Conservation (phyloP, 35 echinoderm and acorn worm genomes). For the Holothuria glaberrima region DNA sequence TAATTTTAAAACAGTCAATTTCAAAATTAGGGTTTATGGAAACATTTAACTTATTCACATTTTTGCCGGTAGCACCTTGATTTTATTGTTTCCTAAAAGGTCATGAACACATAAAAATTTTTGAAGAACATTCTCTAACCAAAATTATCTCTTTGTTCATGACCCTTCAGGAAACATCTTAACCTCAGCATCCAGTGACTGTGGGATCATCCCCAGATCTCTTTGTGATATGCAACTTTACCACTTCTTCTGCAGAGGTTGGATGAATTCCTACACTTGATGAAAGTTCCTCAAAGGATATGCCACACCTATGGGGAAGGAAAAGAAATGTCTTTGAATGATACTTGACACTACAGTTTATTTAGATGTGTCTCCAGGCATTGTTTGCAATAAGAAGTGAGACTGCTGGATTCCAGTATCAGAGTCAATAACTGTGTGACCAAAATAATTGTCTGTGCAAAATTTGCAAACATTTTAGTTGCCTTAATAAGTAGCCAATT, state of each 20-base stretch:
- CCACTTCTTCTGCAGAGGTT: conserved; percentile 90
- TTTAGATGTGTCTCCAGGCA: no score
- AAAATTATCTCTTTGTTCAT: background rate
- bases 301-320: conserved; percentile 67
- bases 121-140: background rate
- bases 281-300: conserved; percentile 71
- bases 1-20: no score
- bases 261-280: conserved; percentile 91
- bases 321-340: no score
- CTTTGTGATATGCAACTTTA: conserved; percentile 96
- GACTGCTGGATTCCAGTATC: no score
- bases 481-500: no score
- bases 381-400: no score
- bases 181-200: conserved; percentile 99
- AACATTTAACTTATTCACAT: background rate
- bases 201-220: conserved; percentile 93
- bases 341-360: no score
- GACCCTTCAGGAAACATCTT: conserved; percentile 23
- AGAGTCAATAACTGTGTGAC: no score
- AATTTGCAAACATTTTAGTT: no score
- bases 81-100: background rate
- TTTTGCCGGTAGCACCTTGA: background rate
- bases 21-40: background rate
- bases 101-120: background rate
- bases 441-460: no score